Conservation (phyloP, 2,888 invertebrate genomes). For the Tetrapedia diversipes region DNA sequence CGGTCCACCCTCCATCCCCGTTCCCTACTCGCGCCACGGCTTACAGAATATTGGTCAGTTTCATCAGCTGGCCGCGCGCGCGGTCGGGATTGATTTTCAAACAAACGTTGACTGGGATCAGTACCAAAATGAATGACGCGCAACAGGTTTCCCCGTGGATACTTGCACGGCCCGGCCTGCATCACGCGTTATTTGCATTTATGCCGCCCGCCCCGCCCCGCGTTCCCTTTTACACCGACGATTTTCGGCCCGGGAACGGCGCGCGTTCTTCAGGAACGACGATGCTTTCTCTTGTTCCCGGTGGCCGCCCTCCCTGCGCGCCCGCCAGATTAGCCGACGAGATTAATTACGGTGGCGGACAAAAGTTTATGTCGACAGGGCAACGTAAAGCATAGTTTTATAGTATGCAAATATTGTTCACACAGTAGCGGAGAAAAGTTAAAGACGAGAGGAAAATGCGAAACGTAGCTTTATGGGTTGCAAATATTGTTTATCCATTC, state of each 20-base stretch:
- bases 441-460: too few species aligned
- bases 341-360: conserved; percentile 52
- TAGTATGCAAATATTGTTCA: too few species aligned
- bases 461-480: too few species aligned
- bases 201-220: conserved; percentile 46
- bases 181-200: conserved; percentile 71
- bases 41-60: conserved; percentile 63
- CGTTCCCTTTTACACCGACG: conserved; percentile 46
- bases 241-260: conserved; percentile 7
- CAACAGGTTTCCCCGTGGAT: conserved; percentile 74
- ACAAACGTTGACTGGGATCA: conserved; percentile 75
- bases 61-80: conserved; percentile 57
- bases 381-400: too few species aligned
- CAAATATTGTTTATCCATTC: too few species aligned
- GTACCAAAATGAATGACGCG: conserved; percentile 79
- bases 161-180: conserved; percentile 71
- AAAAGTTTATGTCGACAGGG: too few species aligned
- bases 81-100: conserved; percentile 63
- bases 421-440: too few species aligned
- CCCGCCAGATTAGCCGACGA: conserved; percentile 29
- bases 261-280: conserved; percentile 16
- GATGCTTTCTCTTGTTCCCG: conserved; percentile 39
- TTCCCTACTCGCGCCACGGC: conserved; percentile 8
- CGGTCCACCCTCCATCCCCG: neutral
- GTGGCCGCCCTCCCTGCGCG: neutral